Conservation (phyloP, 2,888 invertebrate genomes). For the Cryptophagus acutangulus region DNA sequence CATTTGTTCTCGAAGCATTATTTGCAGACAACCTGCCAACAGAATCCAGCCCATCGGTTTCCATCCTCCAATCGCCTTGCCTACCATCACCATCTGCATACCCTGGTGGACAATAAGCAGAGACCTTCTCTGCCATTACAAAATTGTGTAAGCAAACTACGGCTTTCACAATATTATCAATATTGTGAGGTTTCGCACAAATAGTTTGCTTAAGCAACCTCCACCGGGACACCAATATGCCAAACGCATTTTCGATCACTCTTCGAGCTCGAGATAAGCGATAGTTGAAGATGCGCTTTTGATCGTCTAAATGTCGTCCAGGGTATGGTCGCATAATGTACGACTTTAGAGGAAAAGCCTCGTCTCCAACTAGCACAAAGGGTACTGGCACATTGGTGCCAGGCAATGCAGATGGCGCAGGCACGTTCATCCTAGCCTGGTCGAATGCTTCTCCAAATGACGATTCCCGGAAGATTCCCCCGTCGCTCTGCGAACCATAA, state of each 20-base stretch:
- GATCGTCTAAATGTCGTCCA: conserved; percentile 9
- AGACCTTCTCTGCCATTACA: no score
- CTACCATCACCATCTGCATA: no score
- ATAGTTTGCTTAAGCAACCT: conserved; percentile 19
- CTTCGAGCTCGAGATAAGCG: conserved; percentile 19
- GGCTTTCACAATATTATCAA: conserved; percentile 22
- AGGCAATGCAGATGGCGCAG: no score
- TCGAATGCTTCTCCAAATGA: background rate
- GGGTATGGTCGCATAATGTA: conserved; percentile 18
- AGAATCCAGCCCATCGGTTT: no score
- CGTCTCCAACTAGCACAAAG: conserved; percentile 11
- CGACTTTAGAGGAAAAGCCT: conserved; percentile 20
- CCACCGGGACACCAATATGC: conserved; percentile 20
- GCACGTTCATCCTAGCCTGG: no score
- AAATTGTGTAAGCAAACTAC: conserved; percentile 21
- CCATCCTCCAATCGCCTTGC: no score
- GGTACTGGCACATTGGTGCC: no score
- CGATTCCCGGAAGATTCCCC: conserved; percentile 3
- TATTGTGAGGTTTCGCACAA: conserved; percentile 14
- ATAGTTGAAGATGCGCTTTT: conserved; percentile 16
- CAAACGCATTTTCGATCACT: conserved; percentile 22
- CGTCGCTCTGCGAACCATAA: conserved; percentile 7
- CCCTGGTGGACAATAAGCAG: no score
- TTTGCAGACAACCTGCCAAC: no score
- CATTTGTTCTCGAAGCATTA: no score